Base-by-base conservation (phyloP, 2,888 invertebrate species). In the Druceiella hillmani region DNA sequence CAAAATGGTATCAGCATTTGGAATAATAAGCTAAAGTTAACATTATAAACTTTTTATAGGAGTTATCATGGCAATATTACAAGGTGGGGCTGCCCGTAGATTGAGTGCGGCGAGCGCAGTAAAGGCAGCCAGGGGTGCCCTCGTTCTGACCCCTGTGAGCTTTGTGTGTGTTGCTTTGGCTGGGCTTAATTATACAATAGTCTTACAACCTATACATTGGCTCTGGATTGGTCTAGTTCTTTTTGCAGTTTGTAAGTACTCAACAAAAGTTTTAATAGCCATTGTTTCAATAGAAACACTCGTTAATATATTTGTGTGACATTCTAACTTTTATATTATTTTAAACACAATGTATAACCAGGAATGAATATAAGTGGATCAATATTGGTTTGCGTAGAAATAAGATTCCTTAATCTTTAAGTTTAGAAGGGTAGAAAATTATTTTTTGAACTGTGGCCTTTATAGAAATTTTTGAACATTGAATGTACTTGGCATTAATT, bases 191-290 rank as follows among this genome's bases (percentile, higher is more conserved):
- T 50, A 55, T 2, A 57, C 74, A 25, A 55, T 61, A 1, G 42
- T 62, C n/a, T 54, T 63, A n/a, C 45, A 64, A 12, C 61, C 68
- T 5, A 54, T 69, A 3, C 54, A 62, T 9, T 64, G 83, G 52
- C 73, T 99, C 12, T 92, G 89, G 66, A 53, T 79, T 7, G 94
- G 94, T 26, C 76, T 99, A 36, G 76, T 87, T 34, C 63, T 97
- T 4, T 98, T 91, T 63, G 86, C 95, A 6, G 75, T 92, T 54
- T 92, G 93, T 93, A 71, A 82, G 87, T 79, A 52, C 40, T n/a
- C n/a, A n/a, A n/a, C n/a, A n/a, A n/a, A n/a, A 35, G 20, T 11
- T 32, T 41, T 35, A 12, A 20, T 29, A 38, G 27, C 35, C 22
- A 40, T 29, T 24, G 36, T 36, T n/a, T 15, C 11, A 16, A 27